Evolutionary conservation across 1,140 invertebrate genomes (phyloP).

Genomic region (Ctenoplectra terminalis): DNA sequence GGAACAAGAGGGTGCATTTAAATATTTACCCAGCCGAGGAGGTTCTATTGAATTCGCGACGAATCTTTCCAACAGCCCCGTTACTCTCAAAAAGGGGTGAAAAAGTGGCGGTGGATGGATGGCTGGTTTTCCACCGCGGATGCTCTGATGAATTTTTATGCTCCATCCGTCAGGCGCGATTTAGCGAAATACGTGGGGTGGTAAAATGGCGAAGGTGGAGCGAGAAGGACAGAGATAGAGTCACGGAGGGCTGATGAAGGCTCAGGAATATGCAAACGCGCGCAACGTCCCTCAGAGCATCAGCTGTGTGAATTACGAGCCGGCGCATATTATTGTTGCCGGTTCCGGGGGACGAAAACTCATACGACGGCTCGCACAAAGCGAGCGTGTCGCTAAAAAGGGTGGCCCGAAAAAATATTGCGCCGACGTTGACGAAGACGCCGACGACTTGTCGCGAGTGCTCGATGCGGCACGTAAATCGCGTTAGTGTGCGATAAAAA

Average conservation of each 20-base stretch:
- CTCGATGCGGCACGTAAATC: constrained; percentile 7
- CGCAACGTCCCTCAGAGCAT: constrained; percentile 39
- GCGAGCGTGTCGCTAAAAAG: constrained; percentile 26
- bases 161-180: constrained; percentile 14
- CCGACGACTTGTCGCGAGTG: too few species aligned
- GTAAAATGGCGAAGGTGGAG: background rate
- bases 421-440: background rate
- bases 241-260: constrained; percentile 45
- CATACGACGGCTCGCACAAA: constrained; percentile 41
- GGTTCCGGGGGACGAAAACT: constrained; percentile 36
- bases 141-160: constrained; percentile 58
- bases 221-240: background rate
- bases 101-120: background rate
- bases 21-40: constrained; percentile 31
- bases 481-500: background rate
- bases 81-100: background rate
- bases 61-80: background rate
- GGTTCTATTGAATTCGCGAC: constrained; percentile 16
- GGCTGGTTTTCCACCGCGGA: background rate
- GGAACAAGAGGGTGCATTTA: background rate
- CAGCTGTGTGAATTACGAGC: constrained; percentile 49
- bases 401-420: constrained; percentile 15
- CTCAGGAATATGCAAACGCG: constrained; percentile 57
- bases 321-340: constrained; percentile 82
- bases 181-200: constrained; percentile 18